Evolutionary conservation across 30 jellyfish, hydroid and myxozoan genomes (phyloP).

Genomic region (Nemopilema nomurai): DNA sequence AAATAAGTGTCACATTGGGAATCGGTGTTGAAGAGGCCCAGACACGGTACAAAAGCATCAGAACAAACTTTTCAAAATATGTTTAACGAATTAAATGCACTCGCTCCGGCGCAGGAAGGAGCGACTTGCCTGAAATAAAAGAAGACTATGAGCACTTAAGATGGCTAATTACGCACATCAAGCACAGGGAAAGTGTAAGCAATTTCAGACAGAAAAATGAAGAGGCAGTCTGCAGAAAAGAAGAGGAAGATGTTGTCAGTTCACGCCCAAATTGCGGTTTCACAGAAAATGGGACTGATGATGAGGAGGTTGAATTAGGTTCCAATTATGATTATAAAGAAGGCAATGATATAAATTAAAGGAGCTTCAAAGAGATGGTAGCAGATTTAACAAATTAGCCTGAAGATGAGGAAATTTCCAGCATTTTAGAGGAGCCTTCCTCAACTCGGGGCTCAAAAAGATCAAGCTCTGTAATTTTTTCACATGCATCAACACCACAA

Average conservation of each 20-base stretch:
- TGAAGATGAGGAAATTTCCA: background rate
- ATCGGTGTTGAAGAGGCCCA: conserved; percentile 25
- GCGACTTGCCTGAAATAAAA: conserved; percentile 2
- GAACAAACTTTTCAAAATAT: conserved; percentile 28
- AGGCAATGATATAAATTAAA: background rate
- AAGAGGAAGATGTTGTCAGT: background rate
- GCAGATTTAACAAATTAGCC: background rate
- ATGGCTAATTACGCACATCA: conserved; percentile 21
- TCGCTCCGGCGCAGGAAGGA: conserved; percentile 11
- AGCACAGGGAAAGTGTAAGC: conserved; percentile 7
- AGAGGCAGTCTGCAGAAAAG: background rate
- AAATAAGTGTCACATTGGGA: background rate
- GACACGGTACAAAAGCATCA: conserved; percentile 15
- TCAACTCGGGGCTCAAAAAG: background rate
- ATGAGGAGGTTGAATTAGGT: background rate
- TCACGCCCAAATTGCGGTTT: background rate
- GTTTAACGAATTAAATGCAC: background rate
- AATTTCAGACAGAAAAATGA: background rate
- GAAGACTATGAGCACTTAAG: conserved; percentile 25
- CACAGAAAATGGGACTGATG: background rate
- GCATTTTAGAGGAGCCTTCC: background rate
- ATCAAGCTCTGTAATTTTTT: background rate
- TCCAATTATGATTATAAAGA: background rate
- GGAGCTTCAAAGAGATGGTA: background rate
- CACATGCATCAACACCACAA: background rate